These are phyloP conservation scores for Liolophura sinensis DNA, from an alignment of 1,140 invertebrate species.

Conservation along the genomic window DNA sequence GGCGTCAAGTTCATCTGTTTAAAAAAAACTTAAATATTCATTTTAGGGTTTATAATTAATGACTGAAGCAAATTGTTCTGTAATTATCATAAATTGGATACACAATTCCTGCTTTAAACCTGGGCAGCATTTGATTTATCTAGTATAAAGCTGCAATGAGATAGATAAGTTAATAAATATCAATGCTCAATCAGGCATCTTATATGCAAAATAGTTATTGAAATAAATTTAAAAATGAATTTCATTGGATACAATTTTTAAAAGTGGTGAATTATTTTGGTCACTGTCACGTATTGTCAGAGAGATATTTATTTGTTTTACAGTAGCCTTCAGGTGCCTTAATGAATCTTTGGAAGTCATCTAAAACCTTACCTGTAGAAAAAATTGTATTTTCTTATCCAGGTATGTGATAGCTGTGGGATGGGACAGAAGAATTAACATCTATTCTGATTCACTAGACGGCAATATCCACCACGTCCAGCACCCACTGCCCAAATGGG, in stretches of 20 bases:
- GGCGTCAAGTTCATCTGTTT: background rate
- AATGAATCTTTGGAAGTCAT: constrained; percentile 7
- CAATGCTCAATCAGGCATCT: no score
- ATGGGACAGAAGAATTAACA: constrained; percentile 59
- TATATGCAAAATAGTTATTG: no score
- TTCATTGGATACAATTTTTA: no score
- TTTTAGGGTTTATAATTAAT: background rate
- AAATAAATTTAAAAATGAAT: no score
- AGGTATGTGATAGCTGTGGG: constrained; percentile 58
- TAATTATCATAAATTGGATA: background rate
- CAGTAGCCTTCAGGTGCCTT: background rate
- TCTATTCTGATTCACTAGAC: constrained; percentile 53
- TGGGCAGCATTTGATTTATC: no score
- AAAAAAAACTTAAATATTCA: background rate
- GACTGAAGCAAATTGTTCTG: background rate
- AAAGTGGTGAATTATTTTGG: no score
- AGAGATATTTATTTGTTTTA: no score
- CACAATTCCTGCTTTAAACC: no score
- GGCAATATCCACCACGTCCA: constrained; percentile 47
- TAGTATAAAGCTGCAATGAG: no score
- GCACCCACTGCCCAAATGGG: constrained; percentile 52
- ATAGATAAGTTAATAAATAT: no score
- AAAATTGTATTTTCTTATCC: background rate
- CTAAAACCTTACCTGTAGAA: background rate
- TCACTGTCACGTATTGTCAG: no score